These are phyloP conservation scores for Trichogramma dendrolimi DNA, from an alignment of 2,888 invertebrate species.

Conservation along the genomic window DNA sequence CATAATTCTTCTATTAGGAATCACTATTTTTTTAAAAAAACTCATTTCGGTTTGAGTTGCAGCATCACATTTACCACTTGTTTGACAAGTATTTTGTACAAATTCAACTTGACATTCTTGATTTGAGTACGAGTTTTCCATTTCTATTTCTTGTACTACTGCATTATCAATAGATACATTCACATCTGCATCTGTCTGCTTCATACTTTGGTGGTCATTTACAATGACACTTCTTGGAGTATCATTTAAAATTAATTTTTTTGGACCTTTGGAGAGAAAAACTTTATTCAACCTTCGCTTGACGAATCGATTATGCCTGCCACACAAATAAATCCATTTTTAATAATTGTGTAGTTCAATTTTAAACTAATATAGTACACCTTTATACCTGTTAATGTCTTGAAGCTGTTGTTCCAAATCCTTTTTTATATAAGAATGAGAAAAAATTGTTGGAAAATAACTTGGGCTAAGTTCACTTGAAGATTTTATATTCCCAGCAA, in stretches of 20 bases:
- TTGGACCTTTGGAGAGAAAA: too few species aligned
- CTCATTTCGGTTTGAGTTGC: conserved; percentile 24
- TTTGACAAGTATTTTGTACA: conserved; percentile 10
- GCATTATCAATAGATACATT: too few species aligned
- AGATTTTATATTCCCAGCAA: not conserved
- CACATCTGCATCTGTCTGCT: too few species aligned
- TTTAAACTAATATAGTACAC: not conserved
- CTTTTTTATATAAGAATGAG: not conserved
- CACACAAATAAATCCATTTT: conserved; percentile 1
- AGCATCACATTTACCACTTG: conserved; percentile 19
- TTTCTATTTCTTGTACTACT: not conserved
- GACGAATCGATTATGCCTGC: conserved; percentile 10
- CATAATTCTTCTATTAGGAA: conserved; percentile 3
- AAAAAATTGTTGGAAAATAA: not conserved
- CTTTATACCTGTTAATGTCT: not conserved
- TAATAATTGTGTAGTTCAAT: not conserved
- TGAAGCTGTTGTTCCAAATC: not conserved
- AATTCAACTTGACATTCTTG: conserved; percentile 24
- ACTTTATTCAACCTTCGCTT: not conserved
- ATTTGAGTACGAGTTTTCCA: conserved; percentile 3
- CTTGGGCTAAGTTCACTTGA: not conserved
- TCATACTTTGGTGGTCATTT: not conserved
- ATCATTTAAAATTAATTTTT: not conserved
- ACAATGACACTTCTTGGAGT: not conserved
- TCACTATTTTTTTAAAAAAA: not conserved